Conservation (phyloP, 1,140 invertebrate genomes). For the Parapsyche elsis region DNA sequence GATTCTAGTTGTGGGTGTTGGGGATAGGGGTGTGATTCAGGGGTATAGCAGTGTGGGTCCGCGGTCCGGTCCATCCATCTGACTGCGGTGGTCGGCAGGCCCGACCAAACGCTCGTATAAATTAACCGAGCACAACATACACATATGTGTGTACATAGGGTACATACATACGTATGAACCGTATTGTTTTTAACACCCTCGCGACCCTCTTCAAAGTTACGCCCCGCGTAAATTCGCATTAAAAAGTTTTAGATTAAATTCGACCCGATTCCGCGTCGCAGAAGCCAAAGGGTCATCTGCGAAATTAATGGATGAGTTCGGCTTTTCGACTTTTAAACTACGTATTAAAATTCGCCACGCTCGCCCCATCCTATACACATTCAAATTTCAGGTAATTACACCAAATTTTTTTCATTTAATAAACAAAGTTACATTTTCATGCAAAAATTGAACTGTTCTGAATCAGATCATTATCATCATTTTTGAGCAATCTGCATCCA, state of each 20-base stretch:
- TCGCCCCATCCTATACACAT: conserved; percentile 5
- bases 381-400: background rate
- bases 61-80: conserved; percentile 50
- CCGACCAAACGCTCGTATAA: conserved; percentile 52
- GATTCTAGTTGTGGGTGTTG: too few relatives aligned
- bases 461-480: too few relatives aligned
- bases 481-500: too few relatives aligned
- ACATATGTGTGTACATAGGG: conserved; percentile 7
- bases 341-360: conserved; percentile 21
- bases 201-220: conserved; percentile 53
- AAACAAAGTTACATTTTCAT: too few relatives aligned
- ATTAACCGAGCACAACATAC: conserved; percentile 52
- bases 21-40: background rate
- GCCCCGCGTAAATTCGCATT: conserved; percentile 41
- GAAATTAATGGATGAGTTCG: conserved; percentile 45
- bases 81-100: conserved; percentile 49
- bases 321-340: background rate
- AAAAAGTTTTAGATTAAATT: conserved; percentile 49
- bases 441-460: too few relatives aligned
- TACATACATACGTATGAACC: background rate
- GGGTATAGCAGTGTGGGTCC: conserved; percentile 11
- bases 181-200: conserved; percentile 53
- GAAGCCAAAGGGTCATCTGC: conserved; percentile 41
- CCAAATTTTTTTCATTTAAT: too few relatives aligned
- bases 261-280: conserved; percentile 27